phyloP scores from a whole-genome alignment of 2,797 vertebrate species.

The Bovichtus diacanthus region DNA sequence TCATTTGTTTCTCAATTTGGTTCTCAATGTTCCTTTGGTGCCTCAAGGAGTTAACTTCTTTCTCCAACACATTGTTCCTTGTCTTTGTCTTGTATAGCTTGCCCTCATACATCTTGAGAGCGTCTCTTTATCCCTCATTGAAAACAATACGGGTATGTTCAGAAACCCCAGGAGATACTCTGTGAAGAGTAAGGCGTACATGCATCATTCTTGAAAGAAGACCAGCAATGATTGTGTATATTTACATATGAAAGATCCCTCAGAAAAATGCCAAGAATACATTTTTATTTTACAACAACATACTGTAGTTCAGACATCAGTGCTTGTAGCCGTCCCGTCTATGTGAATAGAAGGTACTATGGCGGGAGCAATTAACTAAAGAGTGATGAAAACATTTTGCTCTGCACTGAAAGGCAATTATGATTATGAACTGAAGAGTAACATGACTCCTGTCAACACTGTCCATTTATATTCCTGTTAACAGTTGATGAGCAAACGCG shows the following conservation, averaged over 20 bases:
- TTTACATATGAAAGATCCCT: not conserved
- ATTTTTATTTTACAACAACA: not conserved
- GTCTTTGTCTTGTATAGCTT: not conserved
- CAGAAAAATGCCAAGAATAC: not conserved
- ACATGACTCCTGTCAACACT: conserved; percentile 36
- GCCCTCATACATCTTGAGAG: not conserved
- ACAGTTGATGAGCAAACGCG: conserved; percentile 17
- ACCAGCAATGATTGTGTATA: not conserved
- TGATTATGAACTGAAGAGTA: conserved; percentile 23
- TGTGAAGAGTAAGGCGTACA: not conserved
- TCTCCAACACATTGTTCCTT: not conserved
- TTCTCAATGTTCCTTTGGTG: not conserved
- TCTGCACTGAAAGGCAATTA: conserved; percentile 46
- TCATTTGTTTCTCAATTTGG: too few species aligned
- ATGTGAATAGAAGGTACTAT: conserved; percentile 18
- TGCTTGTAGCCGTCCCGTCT: not conserved
- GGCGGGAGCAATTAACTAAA: conserved; percentile 30
- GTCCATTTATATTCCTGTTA: conserved; percentile 28
- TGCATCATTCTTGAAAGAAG: not conserved
- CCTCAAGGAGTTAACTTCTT: not conserved
- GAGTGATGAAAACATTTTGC: conserved; percentile 23
- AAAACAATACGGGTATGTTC: too few species aligned
- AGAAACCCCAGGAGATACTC: not conserved
- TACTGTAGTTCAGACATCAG: not conserved
- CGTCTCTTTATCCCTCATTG: not conserved